Evolutionary conservation across 1,140 invertebrate species (phyloP), one percentile per base, ranked within the genome.

Genomic region (Procambarus clarkii): DNA sequence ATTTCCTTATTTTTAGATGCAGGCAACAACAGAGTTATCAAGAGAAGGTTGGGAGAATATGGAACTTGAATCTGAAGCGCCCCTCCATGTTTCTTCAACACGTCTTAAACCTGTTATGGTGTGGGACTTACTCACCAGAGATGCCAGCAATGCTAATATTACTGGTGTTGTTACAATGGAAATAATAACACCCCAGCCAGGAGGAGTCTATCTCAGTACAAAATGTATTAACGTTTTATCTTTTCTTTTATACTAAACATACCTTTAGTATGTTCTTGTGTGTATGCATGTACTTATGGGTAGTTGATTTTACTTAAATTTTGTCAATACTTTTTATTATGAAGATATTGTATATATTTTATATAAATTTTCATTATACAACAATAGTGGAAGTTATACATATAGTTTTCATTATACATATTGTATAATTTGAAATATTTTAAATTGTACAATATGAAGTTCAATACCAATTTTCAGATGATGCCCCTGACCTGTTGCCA

Each of bases 141-240:
- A 84, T 60, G 81, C 58, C 48, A 34, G 45, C 24, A 60, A 46
- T 86, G 64, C 84, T 34, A 74, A 71, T 11, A n/a, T 60, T 86
- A n/a, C 80, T 50, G 88, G 48, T 89, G n/a, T 34, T 34, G 69
- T 82, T 60, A 69, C 11, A 7, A 79, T 80, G 86, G 79, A 83
- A n/a, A 83, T 83, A 9, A 83, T 89, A 24, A 82, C 48, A 34
- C 88, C 88, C 24, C 88, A 89, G 69, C 79, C 88, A 50, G 88
- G 88, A 13, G 88, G 88, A 48, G 69, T 89, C 45, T 89, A 89
- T 45, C 88, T 89, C 79, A 83, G 79, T n/a, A 83, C 79, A 50
- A 58, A 89, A 13, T 82, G 86, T 86, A n/a, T 76, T 69, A 58
- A 3, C 18, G 45, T 11, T 7, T 71, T 24, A 34, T 11, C 60